Conservation (phyloP, 2,888 invertebrate species). For the Diachrysia chrysitis region DNA sequence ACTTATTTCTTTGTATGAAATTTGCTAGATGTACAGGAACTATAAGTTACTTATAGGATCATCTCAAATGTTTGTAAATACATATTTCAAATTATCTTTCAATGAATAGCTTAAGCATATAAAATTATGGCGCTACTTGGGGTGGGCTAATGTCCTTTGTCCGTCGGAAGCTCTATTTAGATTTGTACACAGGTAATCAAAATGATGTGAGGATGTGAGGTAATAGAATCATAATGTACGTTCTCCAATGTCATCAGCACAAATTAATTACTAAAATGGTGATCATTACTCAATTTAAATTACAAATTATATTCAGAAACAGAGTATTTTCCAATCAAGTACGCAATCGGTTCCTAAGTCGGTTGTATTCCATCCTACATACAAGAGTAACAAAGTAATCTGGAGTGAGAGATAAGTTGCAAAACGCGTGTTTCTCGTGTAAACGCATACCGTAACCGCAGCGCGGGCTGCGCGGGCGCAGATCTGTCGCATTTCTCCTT, state of each 20-base stretch:
- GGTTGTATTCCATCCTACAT: constrained; percentile 1
- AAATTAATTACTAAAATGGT: too few species aligned
- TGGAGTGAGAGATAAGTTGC: constrained; percentile 50
- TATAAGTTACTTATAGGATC: not conserved
- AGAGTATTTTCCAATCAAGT: constrained; percentile 1
- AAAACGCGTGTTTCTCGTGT: constrained; percentile 52
- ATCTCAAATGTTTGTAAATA: not conserved
- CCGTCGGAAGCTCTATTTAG: too few species aligned
- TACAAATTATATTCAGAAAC: not conserved
- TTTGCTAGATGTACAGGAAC: not conserved
- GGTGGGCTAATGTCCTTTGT: too few species aligned
- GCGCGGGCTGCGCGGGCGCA: constrained; percentile 51
- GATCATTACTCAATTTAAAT: not conserved
- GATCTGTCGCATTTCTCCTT: constrained; percentile 64
- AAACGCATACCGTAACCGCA: constrained; percentile 61
- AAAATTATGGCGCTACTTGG: too few species aligned
- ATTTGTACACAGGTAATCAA: too few species aligned
- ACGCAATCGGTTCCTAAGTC: not conserved
- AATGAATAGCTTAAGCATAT: too few species aligned
- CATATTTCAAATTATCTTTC: too few species aligned
- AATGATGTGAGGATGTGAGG: too few species aligned
- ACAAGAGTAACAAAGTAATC: constrained; percentile 28
- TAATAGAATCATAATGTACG: too few species aligned
- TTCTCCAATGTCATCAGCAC: too few species aligned
- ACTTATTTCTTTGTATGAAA: not conserved